Base-by-base conservation (phyloP, 2,888 invertebrate genomes). In the Eurois occulta region DNA sequence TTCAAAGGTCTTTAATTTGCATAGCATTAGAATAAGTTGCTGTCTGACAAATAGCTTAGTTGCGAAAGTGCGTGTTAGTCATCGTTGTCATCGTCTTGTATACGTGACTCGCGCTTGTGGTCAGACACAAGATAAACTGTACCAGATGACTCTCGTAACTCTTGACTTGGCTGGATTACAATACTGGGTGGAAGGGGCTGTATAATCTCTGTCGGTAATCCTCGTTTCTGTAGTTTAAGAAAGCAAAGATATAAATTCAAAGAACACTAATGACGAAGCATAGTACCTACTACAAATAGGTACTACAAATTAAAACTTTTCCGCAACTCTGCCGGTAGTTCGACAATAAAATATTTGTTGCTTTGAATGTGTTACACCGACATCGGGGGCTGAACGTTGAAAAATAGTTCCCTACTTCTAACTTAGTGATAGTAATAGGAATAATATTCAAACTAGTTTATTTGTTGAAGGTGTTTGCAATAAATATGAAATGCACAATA, bases 1-100 rank as follows among this genome's bases (percentile, higher is more conserved):
- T 86, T 77, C n/a, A 75, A 65, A 82, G 67, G 68, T 78, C 60
- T 73, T 71, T 55, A 70, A 87, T 88, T 90, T 90, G 86, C 86
- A 90, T 89, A 86, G 77, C 67, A 88, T 87, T 88, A 86, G 82
- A 87, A 90, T 89, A 84, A 74, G 77, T 85, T 77, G 60, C 69
- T 66, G 79, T 65, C 66, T 81, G 81, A 73, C 78, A 77, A 74
- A 72, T 82, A 75, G 69, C 68, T 78, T 72, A 64, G 78, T 89
- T 89, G 75, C 84, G 80, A 86, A 87, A 86, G 83, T 83, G 67
- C 66, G 77, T 78, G 74, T 84, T 84, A 84, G 82, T 83, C 81
- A 83, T 77, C 78, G 62, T n/a, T 66, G 55, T 24, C 71, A 74
- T 66, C 78, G 66, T 74, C 67, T 84, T 46, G 69, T 48, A 55